Evolutionary conservation across 2,888 invertebrate species (phyloP), one percentile per base, ranked within the genome.

Genomic region (Leptinotarsa rubiginosa): DNA sequence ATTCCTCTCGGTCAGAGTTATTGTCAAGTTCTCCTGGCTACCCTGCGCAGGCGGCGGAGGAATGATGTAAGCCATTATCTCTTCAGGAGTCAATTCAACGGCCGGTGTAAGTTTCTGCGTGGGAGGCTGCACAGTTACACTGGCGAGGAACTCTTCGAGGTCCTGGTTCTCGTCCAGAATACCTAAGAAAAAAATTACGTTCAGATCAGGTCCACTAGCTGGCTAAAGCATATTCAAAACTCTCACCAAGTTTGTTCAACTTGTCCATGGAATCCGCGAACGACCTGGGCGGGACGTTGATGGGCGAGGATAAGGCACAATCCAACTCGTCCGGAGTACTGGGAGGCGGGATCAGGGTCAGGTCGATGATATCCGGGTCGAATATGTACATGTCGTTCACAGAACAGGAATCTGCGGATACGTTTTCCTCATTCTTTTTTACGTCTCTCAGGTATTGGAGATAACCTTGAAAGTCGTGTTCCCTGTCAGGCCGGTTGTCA

Each of bases 331-430:
- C 95, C 2, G 95, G 95, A 22, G 95, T 95, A 84, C 93, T 93
- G 0, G 96, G 96, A 25, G 96, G 96, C 77, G 96, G 96, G 85
- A 96, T 92, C 84, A 95, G 91, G 71, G 96, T 96, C 87, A 96
- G 90, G 89, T 96, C 97, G 87, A 96, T 96, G 84, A 97, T 93
- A 90, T 97, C 96, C 59, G 94, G 94, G 87, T 96, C 96, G 83
- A 93, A 90, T 84, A 93, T 90, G 82, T 89, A 91, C 78, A 89
- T 89, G 85, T 88, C 90, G 77, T 90, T 88, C 41, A 86, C 82
- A 50, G 86, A 86, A 77, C 88, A 87, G 3, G 56, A 47, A 52
- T 67, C 67, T 25, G n/a, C 49, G 15, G 75, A 76, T n/a, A 72
- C 56, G 65, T 80, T 81, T 3, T 81, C 81, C 49, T 78, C 80